These are phyloP conservation scores for Ormyrus labotus DNA, from an alignment of 2,888 invertebrate genomes.

Conservation along the genomic window DNA sequence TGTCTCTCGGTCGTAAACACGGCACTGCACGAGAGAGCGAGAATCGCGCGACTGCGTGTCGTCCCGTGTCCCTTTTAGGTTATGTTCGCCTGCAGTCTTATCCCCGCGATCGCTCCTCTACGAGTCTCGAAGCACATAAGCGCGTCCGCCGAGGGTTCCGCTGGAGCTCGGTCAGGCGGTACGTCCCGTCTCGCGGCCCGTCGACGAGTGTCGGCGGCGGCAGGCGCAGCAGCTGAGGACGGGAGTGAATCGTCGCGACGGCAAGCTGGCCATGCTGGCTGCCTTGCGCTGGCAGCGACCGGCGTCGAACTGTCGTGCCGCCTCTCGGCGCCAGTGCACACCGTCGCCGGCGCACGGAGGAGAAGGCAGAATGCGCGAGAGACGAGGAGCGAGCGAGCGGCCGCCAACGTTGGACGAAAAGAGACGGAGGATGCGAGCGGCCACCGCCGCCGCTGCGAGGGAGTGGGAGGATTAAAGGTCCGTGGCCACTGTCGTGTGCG, in stretches of 20 bases:
- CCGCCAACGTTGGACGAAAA: too few relatives aligned
- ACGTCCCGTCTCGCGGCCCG: slow-evolving; percentile 39
- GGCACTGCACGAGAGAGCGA: neutral
- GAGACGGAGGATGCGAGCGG: neutral
- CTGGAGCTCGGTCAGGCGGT: slow-evolving; percentile 17
- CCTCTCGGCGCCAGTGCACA: slow-evolving; percentile 44
- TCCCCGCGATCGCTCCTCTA: neutral
- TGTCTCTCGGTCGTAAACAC: neutral
- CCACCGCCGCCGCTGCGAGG: too few relatives aligned
- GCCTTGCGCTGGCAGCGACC: slow-evolving; percentile 65
- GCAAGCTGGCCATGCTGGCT: slow-evolving; percentile 67
- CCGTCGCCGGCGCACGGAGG: slow-evolving; percentile 30
- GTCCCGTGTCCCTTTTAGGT: slow-evolving; percentile 27
- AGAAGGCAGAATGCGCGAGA: slow-evolving; percentile 29
- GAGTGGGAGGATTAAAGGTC: too few relatives aligned
- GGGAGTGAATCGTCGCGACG: neutral
- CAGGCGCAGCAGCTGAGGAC: slow-evolving; percentile 6
- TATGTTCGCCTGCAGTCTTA: slow-evolving; percentile 35
- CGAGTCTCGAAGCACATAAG: too few relatives aligned
- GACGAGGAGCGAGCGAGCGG: slow-evolving; percentile 59
- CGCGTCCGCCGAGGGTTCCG: neutral
- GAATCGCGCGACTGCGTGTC: neutral
- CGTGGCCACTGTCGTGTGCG: too few relatives aligned
- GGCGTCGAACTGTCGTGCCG: slow-evolving; percentile 69
- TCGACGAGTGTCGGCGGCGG: slow-evolving; percentile 31